Conservation (phyloP, 2,797 vertebrate genomes). For the Spondyliosoma cantharus region DNA sequence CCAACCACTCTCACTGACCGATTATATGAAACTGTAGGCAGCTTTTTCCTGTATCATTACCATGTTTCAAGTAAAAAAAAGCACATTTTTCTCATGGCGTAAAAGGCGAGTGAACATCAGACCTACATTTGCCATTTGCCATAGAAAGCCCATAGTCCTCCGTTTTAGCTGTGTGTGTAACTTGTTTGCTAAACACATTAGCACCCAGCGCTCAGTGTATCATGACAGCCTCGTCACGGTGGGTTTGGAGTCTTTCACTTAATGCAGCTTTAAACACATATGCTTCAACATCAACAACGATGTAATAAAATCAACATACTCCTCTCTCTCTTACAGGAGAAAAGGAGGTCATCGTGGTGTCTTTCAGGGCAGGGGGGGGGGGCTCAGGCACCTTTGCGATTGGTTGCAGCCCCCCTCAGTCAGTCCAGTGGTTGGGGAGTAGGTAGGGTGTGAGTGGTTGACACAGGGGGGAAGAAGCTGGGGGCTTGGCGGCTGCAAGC, state of each 20-base stretch:
- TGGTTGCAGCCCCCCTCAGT: conserved; percentile 64
- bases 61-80: not conserved
- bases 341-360: conserved; percentile 61
- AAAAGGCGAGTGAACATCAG: not conserved
- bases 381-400: conserved; percentile 39
- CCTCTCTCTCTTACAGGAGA: conserved; percentile 64
- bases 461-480: conserved; percentile 17
- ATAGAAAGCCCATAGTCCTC: not conserved
- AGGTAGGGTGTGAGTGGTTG: conserved; percentile 69
- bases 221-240: conserved; percentile 8
- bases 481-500: conserved; percentile 34
- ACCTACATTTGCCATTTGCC: conserved; percentile 29
- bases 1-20: not conserved
- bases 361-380: conserved; percentile 55
- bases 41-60: not conserved
- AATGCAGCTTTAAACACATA: conserved; percentile 49
- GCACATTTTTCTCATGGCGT: not conserved
- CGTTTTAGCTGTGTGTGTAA: not conserved
- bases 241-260: conserved; percentile 28
- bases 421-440: conserved; percentile 80
- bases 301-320: conserved; percentile 47
- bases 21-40: not conserved
- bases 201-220: conserved; percentile 14
- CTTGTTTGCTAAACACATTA: conserved; percentile 5
- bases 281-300: conserved; percentile 53